These are phyloP conservation scores for Apodemia zela DNA, from an alignment of 2,888 invertebrate species.

Conservation along the genomic window DNA sequence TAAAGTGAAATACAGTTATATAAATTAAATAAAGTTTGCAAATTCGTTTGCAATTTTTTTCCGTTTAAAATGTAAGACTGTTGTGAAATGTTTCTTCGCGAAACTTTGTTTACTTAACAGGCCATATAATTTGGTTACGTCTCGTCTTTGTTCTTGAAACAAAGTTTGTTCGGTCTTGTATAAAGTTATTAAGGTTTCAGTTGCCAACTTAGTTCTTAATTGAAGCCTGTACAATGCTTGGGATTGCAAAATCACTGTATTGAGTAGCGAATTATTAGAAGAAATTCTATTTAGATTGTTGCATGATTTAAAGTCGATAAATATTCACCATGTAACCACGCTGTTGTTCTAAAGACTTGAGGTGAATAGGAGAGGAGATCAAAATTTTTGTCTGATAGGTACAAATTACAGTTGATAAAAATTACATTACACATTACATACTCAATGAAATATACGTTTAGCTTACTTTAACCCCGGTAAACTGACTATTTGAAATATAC, in stretches of 20 bases:
- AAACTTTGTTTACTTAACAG: not conserved
- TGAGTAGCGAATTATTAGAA: not conserved
- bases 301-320: not conserved
- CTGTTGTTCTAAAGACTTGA: not conserved
- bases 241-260: not conserved
- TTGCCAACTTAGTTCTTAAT: conserved; percentile 8
- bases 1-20: no score
- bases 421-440: not conserved
- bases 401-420: not conserved
- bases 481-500: not conserved
- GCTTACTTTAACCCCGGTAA: not conserved
- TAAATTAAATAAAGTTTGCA: no score
- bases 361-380: not conserved
- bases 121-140: not conserved
- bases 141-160: not conserved
- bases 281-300: no score
- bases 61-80: not conserved
- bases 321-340: not conserved
- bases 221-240: not conserved
- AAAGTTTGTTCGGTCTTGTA: not conserved
- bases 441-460: not conserved
- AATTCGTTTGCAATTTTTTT: not conserved
- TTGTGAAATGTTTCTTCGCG: not conserved
- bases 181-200: conserved; percentile 2
- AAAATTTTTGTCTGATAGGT: not conserved